Evolutionary conservation across 2,797 vertebrate species (phyloP), one percentile per base, ranked within the genome.

Genomic region (Benthosema pterotum): DNA sequence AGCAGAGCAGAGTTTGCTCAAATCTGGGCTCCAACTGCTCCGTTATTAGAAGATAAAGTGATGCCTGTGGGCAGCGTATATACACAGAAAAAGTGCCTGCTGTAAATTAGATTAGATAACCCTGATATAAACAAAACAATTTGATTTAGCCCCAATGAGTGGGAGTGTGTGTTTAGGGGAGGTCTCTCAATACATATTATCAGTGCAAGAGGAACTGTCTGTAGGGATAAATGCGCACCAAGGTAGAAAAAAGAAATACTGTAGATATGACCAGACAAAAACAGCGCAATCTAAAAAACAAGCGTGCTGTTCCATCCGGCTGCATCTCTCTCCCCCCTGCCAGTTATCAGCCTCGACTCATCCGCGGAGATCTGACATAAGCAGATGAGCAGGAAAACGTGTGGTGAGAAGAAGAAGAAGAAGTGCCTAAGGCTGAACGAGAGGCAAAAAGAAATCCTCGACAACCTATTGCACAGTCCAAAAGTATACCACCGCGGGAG

Each of bases 321-420:
- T 11, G 60, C 51, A 14, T 54, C 53, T 57, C 13, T 67, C 12
- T 46, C n/a, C 4, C 56, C 63, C 59, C 48, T 47, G 65, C 60
- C 58, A 18, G 16, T 18, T 42, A 22, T 46, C 50, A 42, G 55
- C 57, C 64, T 74, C 58, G 52, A 51, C 69, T 69, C 58, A 48
- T 19, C 53, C 67, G 42, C 58, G 63, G 60, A 65, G 77, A 84
- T 86, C 82, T 82, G 73, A 80, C 76, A 69, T 76, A 52, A 62
- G 85, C 86, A 84, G 86, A 89, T 81, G 87, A 88, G 82, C 53
- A 15, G 79, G 80, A 78, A n/a, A 79, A 82, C 83, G 86, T 78
- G 84, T 83, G 77, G 80, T 76, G 87, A 85, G 79, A 87, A 87
- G 76, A 28, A 5, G 28, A 6, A 32, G 28, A 32, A 32, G 32